These are phyloP conservation scores for Xiphorhynchus erythropygius DNA, from an alignment of 2,797 vertebrate genomes.

Conservation along the genomic window DNA sequence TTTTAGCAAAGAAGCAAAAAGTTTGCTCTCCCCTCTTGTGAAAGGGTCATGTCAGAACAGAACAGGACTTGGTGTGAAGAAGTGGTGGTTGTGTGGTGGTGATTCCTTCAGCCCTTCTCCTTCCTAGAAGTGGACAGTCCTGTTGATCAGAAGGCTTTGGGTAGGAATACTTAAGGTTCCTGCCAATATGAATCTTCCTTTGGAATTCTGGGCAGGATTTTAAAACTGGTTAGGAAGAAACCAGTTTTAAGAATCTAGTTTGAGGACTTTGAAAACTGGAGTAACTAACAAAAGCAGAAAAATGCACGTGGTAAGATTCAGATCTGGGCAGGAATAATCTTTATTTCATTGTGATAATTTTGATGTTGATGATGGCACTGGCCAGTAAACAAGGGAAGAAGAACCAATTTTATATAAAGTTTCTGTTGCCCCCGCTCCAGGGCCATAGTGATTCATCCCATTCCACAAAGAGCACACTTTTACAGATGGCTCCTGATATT, in stretches of 20 bases:
- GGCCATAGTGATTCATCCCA: accelerated
- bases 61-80: neutral
- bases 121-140: neutral
- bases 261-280: neutral
- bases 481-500: neutral
- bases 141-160: neutral
- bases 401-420: neutral
- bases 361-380: neutral
- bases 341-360: neutral
- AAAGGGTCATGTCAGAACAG: neutral
- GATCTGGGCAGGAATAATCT: neutral
- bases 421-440: neutral
- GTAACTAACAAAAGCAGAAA: neutral
- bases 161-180: neutral
- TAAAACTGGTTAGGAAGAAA: neutral
- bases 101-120: neutral
- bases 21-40: neutral
- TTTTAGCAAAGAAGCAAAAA: neutral
- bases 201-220: neutral
- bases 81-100: neutral
- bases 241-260: neutral
- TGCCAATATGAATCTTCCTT: neutral
- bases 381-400: neutral
- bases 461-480: neutral
- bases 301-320: neutral